A percentile compares a stretch with the other conserved stretches of the same genome.
These are phyloP conservation scores for Ips typographus DNA, from an alignment of 1,140 invertebrate species.

Conservation along the genomic window DNA sequence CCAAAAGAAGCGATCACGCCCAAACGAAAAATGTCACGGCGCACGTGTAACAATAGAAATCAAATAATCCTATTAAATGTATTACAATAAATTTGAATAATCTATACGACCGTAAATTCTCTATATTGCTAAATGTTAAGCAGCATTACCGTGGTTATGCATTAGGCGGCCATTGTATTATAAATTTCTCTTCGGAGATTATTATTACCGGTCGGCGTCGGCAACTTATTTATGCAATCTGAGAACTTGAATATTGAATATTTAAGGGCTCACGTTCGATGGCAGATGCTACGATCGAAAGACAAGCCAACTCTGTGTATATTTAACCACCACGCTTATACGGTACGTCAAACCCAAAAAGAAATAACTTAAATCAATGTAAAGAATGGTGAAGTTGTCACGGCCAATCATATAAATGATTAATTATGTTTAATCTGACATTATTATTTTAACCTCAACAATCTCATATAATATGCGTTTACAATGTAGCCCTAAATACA, in stretches of 20 bases:
- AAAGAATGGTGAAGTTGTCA: too few species aligned
- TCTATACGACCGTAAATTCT: conserved; percentile 35
- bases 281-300: neutral
- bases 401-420: too few species aligned
- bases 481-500: too few species aligned
- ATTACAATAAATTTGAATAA: conserved; percentile 39
- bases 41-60: conserved; percentile 35
- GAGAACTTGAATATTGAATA: conserved; percentile 22
- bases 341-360: too few species aligned
- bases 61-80: conserved; percentile 38
- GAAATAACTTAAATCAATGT: too few species aligned
- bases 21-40: conserved; percentile 32
- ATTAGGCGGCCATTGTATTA: conserved; percentile 35
- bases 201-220: conserved; percentile 27
- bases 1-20: conserved; percentile 22
- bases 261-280: conserved; percentile 11
- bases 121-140: conserved; percentile 35
- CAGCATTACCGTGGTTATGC: conserved; percentile 31
- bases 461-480: too few species aligned
- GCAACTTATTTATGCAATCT: conserved; percentile 36
- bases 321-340: too few species aligned
- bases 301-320: too few species aligned
- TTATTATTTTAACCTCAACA: too few species aligned
- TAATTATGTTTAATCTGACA: too few species aligned
- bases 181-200: conserved; percentile 23